These are phyloP conservation scores for Lumbricus terrestris DNA, from an alignment of 2,888 invertebrate species.

Conservation along the genomic window DNA sequence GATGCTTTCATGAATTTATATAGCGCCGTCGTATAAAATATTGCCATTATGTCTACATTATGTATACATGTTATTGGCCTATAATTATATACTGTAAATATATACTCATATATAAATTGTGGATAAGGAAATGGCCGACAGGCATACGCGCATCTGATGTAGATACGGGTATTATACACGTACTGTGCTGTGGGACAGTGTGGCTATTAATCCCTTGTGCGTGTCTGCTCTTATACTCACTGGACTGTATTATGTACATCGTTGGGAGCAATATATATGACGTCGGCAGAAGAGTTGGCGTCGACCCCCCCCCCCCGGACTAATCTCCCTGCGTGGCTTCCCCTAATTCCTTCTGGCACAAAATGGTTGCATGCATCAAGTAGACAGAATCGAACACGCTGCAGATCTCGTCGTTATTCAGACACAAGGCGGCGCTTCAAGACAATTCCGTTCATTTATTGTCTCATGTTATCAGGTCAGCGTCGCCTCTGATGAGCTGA, in stretches of 20 bases:
- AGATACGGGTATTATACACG: neutral
- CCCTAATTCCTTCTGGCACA: neutral
- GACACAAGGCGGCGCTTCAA: too few species aligned
- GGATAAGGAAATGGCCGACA: too few species aligned
- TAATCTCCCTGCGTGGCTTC: neutral
- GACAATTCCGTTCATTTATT: neutral
- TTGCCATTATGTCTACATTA: neutral
- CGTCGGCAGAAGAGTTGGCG: neutral
- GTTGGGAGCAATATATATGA: neutral
- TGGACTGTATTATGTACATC: neutral
- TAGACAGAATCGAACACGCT: neutral
- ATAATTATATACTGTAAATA: neutral
- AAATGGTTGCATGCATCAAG: neutral
- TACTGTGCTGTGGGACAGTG: too few species aligned
- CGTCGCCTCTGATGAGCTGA: neutral
- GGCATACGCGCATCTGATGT: neutral
- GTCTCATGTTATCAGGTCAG: neutral
- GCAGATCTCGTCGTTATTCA: neutral
- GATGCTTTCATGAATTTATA: neutral
- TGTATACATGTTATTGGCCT: neutral
- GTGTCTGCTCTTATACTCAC: neutral
- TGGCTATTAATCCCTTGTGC: neutral
- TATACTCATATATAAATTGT: neutral
- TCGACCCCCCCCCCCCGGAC: too few species aligned
- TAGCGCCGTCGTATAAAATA: neutral